These are phyloP conservation scores for Frankliniella fusca DNA, from an alignment of 2,888 invertebrate species.

Conservation along the genomic window DNA sequence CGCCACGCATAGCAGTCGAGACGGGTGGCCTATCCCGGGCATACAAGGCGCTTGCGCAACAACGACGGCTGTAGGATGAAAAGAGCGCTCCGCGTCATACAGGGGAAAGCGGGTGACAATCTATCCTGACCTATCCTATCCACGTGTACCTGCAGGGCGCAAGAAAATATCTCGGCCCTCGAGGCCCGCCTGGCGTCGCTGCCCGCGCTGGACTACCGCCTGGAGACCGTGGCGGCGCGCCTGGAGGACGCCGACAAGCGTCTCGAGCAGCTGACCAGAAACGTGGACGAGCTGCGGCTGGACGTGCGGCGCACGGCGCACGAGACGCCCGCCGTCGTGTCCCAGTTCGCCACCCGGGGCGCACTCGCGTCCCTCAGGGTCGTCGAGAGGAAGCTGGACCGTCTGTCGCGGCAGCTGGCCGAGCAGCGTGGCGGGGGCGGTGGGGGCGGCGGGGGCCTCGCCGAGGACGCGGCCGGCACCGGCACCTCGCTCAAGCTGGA, in stretches of 20 bases:
- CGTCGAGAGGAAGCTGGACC: constrained; percentile 47
- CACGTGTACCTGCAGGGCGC: constrained; percentile 43
- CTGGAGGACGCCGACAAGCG: constrained; percentile 36
- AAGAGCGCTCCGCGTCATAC: no score
- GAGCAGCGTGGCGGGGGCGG: constrained; percentile 27
- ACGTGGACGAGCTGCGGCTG: constrained; percentile 33
- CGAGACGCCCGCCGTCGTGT: constrained; percentile 42
- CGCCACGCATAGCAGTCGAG: no score
- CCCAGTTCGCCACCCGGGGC: constrained; percentile 47
- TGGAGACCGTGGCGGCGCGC: constrained; percentile 35
- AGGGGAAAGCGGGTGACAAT: neutral
- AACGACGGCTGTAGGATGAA: no score
- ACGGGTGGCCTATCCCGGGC: no score
- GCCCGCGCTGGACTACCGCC: constrained; percentile 36
- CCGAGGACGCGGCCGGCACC: neutral
- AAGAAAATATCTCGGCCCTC: constrained; percentile 46
- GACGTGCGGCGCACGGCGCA: constrained; percentile 28
- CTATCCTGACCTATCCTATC: neutral
- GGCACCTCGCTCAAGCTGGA: neutral
- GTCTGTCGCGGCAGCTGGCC: constrained; percentile 37
- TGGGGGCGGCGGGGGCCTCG: neutral
- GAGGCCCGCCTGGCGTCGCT: constrained; percentile 46
- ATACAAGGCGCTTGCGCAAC: no score
- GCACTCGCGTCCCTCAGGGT: constrained; percentile 47
- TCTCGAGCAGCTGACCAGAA: constrained; percentile 33